Base-by-base conservation (phyloP, 2,888 invertebrate species). In the Mythimna loreyi region DNA sequence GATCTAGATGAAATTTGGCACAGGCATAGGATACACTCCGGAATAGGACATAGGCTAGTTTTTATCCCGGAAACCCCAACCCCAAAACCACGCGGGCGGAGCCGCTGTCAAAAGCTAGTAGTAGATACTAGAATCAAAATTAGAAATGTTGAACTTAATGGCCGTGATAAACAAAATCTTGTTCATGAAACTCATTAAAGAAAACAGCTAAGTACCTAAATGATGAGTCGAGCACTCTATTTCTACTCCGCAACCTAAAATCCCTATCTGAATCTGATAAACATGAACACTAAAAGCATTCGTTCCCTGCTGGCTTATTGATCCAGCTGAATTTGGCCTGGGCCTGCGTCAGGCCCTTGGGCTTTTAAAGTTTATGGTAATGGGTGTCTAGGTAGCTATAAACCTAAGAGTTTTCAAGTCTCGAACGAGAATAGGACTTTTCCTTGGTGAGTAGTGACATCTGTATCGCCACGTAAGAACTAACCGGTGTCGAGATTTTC, bases 271-370 rank as follows among this genome's bases (percentile, higher is more conserved):
- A 57, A 58, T 25, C 58, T 67, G 21, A 25, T 52, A 47, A 19
- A 73, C 43, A 19, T 13, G 16, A 56, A 64, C 16, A 25, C 40
- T 72, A 55, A 74, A 58, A 72, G 67, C 47, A 49, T 55, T 74
- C 49, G 36, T 49, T 58, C 21, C 49, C 21, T 23, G 19, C 25
- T 1, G n/a, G 16, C 19, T 16, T 74, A 72, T 75, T 75, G 75
- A 72, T 75, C 55, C 47, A 30, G 25, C 43, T 8, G 28, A 30
- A 36, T 40, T 6, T 1, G n/a, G 36, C 16, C 65, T 50, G 53
- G 30, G 45, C 53, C 23, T 45, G 45, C 43, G 45, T 52, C 21
- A 36, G 25, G 23, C 52, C 28, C 23, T 19, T 36, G 23, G 45
- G 52, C 33, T 52, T 30, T 40, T 23, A 36, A 71, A 60, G 11